phyloP scores from a whole-genome alignment of 2,113 vertebrate genomes.

The Geococcyx californianus region DNA sequence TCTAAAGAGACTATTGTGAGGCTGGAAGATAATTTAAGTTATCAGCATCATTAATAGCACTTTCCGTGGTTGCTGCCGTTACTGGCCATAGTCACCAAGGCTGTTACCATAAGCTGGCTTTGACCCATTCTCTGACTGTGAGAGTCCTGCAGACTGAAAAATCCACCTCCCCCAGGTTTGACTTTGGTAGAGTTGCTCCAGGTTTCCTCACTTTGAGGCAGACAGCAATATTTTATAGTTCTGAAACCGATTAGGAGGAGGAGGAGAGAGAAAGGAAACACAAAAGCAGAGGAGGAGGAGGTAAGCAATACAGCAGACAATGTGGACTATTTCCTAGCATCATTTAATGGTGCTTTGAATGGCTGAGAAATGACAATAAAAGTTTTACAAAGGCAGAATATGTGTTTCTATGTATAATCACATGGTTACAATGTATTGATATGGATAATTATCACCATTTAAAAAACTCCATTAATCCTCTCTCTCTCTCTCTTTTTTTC shows the following conservation, averaged over 20 bases:
- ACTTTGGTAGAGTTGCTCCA: background rate
- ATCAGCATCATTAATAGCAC: accelerated
- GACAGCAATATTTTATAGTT: background rate
- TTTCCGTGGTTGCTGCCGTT: background rate
- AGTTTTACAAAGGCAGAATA: background rate
- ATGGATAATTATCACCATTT: constrained; percentile 36
- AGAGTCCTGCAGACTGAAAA: background rate
- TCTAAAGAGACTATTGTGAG: background rate
- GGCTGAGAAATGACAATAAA: constrained; percentile 14
- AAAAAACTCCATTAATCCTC: constrained; percentile 25
- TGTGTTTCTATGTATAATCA: constrained; percentile 24
- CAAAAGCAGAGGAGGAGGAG: background rate
- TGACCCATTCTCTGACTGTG: background rate
- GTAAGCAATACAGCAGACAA: constrained; percentile 1
- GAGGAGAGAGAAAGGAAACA: background rate
- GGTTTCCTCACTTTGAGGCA: background rate
- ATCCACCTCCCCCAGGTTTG: background rate
- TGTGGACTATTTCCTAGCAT: background rate
- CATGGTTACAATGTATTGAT: constrained; percentile 28
- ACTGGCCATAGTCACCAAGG: background rate
- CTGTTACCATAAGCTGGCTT: background rate
- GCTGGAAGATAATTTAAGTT: background rate
- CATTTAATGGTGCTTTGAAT: constrained; percentile 12
- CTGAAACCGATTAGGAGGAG: background rate
- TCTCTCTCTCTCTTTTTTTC: background rate